These are phyloP conservation scores for Falcaria lacertinaria DNA, from an alignment of 2,888 invertebrate genomes.

Conservation along the genomic window DNA sequence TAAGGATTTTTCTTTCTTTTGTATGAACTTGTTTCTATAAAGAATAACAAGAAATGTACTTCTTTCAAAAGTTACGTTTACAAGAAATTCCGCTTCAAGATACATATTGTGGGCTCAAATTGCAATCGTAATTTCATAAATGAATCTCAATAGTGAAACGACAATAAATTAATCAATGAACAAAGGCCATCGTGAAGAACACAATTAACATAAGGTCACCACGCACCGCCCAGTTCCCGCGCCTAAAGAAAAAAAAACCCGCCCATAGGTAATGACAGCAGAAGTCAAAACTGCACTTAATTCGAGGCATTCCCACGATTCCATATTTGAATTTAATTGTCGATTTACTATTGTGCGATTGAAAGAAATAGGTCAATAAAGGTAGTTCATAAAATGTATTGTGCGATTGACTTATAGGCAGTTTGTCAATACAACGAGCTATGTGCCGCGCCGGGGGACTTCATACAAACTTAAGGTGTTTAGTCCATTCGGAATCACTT, in stretches of 20 bases:
- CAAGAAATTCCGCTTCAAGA: too few species aligned
- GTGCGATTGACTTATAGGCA: conserved; percentile 76
- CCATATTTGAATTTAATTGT: conserved; percentile 72
- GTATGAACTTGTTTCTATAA: too few species aligned
- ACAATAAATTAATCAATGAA: conserved; percentile 29
- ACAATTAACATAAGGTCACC: conserved; percentile 46
- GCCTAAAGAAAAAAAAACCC: conserved; percentile 38
- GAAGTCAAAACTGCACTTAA: conserved; percentile 61
- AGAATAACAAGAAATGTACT: too few species aligned
- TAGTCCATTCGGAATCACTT: conserved; percentile 54
- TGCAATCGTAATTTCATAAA: background rate
- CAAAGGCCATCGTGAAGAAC: conserved; percentile 28
- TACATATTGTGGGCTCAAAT: too few species aligned
- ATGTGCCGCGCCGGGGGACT: conserved; percentile 51
- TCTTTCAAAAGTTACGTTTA: too few species aligned
- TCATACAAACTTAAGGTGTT: conserved; percentile 50
- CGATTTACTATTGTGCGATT: conserved; percentile 61
- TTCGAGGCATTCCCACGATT: conserved; percentile 70
- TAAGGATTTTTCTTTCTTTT: too few species aligned
- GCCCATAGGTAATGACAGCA: conserved; percentile 61
- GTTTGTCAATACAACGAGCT: conserved; percentile 67
- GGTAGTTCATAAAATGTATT: conserved; percentile 59
- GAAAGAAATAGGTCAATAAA: conserved; percentile 76
- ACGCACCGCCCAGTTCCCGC: conserved; percentile 44
- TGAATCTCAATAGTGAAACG: background rate